phyloP scores from a whole-genome alignment of 2,888 invertebrate genomes.

The Calameuta filiformis region DNA sequence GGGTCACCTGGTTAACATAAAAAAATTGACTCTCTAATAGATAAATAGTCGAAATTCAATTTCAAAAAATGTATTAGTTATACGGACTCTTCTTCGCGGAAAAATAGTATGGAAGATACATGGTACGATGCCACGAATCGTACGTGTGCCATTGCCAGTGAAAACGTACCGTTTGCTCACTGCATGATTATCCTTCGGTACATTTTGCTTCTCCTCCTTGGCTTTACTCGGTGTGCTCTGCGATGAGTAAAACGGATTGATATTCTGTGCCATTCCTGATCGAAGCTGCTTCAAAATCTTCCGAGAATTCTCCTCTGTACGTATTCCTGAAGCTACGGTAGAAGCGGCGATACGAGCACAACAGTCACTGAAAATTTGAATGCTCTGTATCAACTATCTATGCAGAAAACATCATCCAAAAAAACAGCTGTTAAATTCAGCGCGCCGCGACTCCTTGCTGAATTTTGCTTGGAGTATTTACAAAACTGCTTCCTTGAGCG shows the following conservation, averaged over 20 bases:
- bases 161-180: slow-evolving; percentile 85
- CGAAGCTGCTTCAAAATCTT: slow-evolving; percentile 3
- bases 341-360: slow-evolving; percentile 41
- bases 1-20: neutral
- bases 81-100: neutral
- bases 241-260: slow-evolving; percentile 82
- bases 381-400: slow-evolving; percentile 37
- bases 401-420: slow-evolving; percentile 43
- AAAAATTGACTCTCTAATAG: neutral
- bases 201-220: slow-evolving; percentile 81
- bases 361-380: slow-evolving; percentile 61
- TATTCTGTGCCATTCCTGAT: slow-evolving; percentile 83
- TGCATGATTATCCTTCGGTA: slow-evolving; percentile 83
- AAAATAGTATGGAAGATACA: neutral
- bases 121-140: slow-evolving; percentile 11
- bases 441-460: neutral
- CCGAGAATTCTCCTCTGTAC: slow-evolving; percentile 13
- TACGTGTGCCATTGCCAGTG: slow-evolving; percentile 11
- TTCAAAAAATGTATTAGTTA: neutral
- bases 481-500: neutral
- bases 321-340: slow-evolving; percentile 11
- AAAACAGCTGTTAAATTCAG: slow-evolving; percentile 42
- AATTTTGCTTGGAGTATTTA: neutral
- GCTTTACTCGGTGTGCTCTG: slow-evolving; percentile 81
- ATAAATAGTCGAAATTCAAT: neutral